Evolutionary conservation across 2,113 vertebrate genomes (phyloP), one percentile per base, ranked within the genome.

Genomic region (Lonchura striata): DNA sequence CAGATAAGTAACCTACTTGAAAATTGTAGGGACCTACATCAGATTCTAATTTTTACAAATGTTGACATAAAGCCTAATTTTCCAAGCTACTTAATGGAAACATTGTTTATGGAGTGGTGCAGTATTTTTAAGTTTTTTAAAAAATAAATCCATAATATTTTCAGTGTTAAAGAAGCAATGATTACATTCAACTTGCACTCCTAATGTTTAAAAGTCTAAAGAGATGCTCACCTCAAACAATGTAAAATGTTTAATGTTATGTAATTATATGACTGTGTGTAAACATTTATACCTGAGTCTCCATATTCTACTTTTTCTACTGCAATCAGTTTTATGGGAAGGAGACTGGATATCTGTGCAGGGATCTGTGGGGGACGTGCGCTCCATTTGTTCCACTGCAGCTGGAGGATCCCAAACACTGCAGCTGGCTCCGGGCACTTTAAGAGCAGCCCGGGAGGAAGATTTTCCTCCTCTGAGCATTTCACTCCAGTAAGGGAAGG

Each of bases 1-100:
- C 97, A 98, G 98, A 98, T 98, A 97, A 98, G 98, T 98, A 98
- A 98, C 95, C 97, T 98, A 97, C 97, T 98, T 98, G 97, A 98
- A 98, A 95, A 98, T 96, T 93, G 97, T 97, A 97, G 97, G 97
- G 95, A 94, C 97, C 96, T 93, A 91, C 82, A 97, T 94, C 97
- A 94, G 94, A 97, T 95, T 96, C 97, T 98, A 97, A 97, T 98
- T 98, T 98, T 98, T 98, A 98, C 96, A 97, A 80, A 97, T 94
- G 96, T 96, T 98, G 97, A 98, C 97, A 97, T 97, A 98, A 97
- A 98, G 95, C 97, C 97, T 98, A 97, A 98, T 98, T 98, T 98
- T 98, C 97, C 97, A 97, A 97, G 97, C 92, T 96, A 97, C 95
- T 96, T 84, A 97, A 96, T 97, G 97, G 97, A 98, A 96, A 97